Conservation (phyloP, 2,888 invertebrate genomes). For the Diarsia dahlii region DNA sequence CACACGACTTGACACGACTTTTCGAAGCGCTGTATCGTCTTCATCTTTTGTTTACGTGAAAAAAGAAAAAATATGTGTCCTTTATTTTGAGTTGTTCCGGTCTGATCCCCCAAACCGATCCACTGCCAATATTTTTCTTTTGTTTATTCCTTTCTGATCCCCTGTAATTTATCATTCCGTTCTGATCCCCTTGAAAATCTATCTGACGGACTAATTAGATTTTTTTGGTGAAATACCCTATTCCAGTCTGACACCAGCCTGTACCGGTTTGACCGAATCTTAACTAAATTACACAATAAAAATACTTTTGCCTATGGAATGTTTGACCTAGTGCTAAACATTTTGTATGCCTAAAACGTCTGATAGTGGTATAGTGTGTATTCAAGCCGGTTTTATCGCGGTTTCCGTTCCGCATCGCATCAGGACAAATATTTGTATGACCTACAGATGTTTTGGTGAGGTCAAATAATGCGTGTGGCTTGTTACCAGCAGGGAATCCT, state of each 20-base stretch:
- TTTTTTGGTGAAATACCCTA: no score
- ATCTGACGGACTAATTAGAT: no score
- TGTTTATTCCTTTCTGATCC: no score
- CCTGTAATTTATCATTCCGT: no score
- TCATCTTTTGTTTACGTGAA: no score
- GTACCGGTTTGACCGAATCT: neutral
- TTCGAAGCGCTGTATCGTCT: no score
- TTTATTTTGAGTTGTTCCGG: no score
- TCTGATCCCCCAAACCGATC: no score
- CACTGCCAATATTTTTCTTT: no score
- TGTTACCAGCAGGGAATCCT: slow-evolving; percentile 45
- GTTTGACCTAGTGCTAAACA: slow-evolving; percentile 43
- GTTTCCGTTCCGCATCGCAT: slow-evolving; percentile 7
- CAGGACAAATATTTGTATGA: slow-evolving; percentile 47
- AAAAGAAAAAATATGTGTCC: no score
- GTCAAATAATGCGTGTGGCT: slow-evolving; percentile 30
- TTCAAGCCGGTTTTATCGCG: slow-evolving; percentile 33
- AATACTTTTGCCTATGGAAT: slow-evolving; percentile 7
- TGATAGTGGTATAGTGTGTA: slow-evolving; percentile 9
- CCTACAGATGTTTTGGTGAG: slow-evolving; percentile 29
- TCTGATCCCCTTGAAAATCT: no score
- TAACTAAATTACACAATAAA: neutral
- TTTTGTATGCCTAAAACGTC: slow-evolving; percentile 11
- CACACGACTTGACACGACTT: no score
- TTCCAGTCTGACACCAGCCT: neutral